A percentile compares a stretch with the other conserved stretches of the same genome.
These are phyloP conservation scores for Pseudoips prasinana DNA, from an alignment of 2,888 invertebrate species.

Conservation along the genomic window DNA sequence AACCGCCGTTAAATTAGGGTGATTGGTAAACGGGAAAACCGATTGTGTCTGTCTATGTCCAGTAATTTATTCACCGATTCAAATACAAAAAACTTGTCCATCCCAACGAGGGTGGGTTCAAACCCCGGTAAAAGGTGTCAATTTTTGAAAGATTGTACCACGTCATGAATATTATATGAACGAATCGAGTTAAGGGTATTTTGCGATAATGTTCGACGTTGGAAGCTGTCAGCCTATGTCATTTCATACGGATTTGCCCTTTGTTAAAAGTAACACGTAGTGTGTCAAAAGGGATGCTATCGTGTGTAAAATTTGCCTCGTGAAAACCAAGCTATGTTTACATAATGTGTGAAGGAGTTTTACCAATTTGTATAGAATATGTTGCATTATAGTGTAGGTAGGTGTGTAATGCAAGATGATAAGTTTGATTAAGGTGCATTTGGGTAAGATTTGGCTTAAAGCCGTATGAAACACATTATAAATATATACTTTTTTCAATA, in stretches of 20 bases:
- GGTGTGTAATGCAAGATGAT: neutral
- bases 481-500: neutral
- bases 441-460: neutral
- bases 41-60: conserved; percentile 48
- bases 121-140: conserved; percentile 74
- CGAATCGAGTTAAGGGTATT: conserved; percentile 79
- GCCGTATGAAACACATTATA: neutral
- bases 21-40: too few relatives aligned
- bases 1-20: too few relatives aligned
- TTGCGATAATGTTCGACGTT: conserved; percentile 77
- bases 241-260: conserved; percentile 78
- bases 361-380: conserved; percentile 14
- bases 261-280: conserved; percentile 80
- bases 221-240: conserved; percentile 79
- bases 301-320: conserved; percentile 59
- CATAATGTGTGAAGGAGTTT: conserved; percentile 29
- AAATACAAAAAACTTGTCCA: conserved; percentile 76
- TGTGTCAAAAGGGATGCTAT: conserved; percentile 60
- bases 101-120: conserved; percentile 47
- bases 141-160: conserved; percentile 81
- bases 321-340: conserved; percentile 41
- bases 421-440: too few relatives aligned
- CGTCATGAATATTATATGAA: conserved; percentile 82
- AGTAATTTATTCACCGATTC: conserved; percentile 75
- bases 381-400: conserved; percentile 9